Conservation (phyloP, 2,888 invertebrate species). For the Poecilus cupreus region DNA sequence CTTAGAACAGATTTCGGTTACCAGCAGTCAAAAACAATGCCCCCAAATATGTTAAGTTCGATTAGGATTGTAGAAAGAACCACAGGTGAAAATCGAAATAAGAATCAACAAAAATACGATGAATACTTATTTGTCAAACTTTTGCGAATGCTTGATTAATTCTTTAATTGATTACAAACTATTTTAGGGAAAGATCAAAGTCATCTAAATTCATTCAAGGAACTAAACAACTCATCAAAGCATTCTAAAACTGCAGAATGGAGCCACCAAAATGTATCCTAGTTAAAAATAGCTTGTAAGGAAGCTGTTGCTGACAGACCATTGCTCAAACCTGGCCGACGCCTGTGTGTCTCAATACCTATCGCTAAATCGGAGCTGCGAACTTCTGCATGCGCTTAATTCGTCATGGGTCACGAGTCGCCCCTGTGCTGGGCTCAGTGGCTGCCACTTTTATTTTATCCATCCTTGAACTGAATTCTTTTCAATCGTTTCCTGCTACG, state of each 20-base stretch:
- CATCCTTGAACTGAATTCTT: conserved; percentile 40
- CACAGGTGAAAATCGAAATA: no score
- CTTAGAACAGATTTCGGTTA: no score
- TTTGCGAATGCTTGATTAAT: no score
- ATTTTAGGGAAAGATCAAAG: background rate
- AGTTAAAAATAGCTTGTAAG: background rate
- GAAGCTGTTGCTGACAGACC: background rate
- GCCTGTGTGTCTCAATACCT: background rate
- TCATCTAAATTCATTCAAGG: background rate
- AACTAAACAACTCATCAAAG: background rate
- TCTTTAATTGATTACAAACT: no score
- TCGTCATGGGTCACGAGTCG: conserved; percentile 18
- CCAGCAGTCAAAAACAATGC: no score
- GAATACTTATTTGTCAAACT: no score
- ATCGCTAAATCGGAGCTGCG: background rate
- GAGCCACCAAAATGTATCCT: conserved; percentile 1
- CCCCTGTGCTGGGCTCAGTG: background rate
- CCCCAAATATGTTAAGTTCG: no score
- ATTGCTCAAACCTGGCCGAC: background rate
- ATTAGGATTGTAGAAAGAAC: no score
- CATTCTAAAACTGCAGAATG: conserved; percentile 22
- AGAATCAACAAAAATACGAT: no score
- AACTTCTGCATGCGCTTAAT: background rate
- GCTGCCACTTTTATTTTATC: conserved; percentile 1
- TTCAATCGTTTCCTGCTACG: conserved; percentile 17